These are phyloP conservation scores for Cyprinus carpio DNA, from an alignment of 2,113 vertebrate species.

Conservation along the genomic window DNA sequence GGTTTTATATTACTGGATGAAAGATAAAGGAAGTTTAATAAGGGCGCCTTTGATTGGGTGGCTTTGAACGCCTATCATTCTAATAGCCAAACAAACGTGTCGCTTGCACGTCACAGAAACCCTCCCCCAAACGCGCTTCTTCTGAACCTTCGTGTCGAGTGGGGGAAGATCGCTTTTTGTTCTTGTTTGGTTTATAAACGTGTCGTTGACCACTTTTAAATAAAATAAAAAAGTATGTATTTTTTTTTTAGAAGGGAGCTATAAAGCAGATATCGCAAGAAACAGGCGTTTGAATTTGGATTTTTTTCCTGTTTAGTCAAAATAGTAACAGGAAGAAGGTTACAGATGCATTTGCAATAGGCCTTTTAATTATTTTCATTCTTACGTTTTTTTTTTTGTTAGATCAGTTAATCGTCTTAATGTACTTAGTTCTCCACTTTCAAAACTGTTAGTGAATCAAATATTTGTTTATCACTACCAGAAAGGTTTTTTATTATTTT, in stretches of 20 bases:
- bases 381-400: neutral
- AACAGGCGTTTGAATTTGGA: neutral
- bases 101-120: constrained; percentile 33
- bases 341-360: neutral
- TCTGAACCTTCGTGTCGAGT: constrained; percentile 24
- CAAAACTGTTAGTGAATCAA: neutral
- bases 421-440: neutral
- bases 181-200: neutral
- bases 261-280: neutral
- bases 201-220: neutral
- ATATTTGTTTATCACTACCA: neutral
- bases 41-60: constrained; percentile 61
- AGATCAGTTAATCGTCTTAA: too few relatives aligned
- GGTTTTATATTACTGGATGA: constrained; percentile 75
- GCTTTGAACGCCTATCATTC: constrained; percentile 46
- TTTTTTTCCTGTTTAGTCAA: neutral
- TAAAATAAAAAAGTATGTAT: neutral
- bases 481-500: neutral
- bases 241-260: neutral
- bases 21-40: constrained; percentile 55
- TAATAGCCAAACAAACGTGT: constrained; percentile 60
- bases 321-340: neutral
- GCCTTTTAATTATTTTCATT: neutral
- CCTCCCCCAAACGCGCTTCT: constrained; percentile 41
- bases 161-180: constrained; percentile 29